These are phyloP conservation scores for Drosophila eohydei DNA, from an alignment of 2,888 invertebrate species.

Conservation along the genomic window DNA sequence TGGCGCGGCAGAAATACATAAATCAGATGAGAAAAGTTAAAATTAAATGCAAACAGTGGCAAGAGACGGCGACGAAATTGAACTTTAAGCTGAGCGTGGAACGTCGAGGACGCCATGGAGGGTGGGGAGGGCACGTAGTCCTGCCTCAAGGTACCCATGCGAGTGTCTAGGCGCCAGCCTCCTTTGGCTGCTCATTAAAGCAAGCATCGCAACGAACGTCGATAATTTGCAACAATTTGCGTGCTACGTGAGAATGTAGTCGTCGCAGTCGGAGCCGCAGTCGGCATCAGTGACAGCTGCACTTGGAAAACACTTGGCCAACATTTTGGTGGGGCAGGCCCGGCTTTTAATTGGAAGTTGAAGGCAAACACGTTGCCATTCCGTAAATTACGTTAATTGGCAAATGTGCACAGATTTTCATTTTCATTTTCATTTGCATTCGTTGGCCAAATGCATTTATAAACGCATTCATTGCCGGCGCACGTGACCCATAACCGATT, in stretches of 20 bases:
- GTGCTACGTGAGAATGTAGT: conserved; percentile 62
- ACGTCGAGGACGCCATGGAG: background rate
- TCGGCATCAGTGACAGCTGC: background rate
- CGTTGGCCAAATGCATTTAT: conserved; percentile 24
- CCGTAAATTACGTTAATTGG: conserved; percentile 73
- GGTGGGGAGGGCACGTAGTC: background rate
- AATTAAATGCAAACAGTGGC: conserved; percentile 77
- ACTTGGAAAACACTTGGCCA: conserved; percentile 20
- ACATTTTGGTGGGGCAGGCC: conserved; percentile 34
- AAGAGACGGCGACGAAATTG: conserved; percentile 43
- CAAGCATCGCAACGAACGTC: conserved; percentile 46
- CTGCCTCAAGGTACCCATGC: background rate
- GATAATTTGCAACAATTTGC: conserved; percentile 77
- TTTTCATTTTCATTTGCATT: conserved; percentile 31
- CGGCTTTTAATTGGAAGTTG: conserved; percentile 66
- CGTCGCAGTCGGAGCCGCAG: conserved; percentile 5
- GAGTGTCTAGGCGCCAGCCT: conserved; percentile 10
- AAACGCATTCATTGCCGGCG: conserved; percentile 12
- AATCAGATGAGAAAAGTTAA: conserved; percentile 72
- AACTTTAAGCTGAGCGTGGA: conserved; percentile 39
- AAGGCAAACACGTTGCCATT: conserved; percentile 52
- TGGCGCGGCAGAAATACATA: conserved; percentile 66
- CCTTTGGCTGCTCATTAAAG: conserved; percentile 63
- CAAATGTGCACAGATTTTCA: conserved; percentile 61
- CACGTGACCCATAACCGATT: conserved; percentile 37